Conservation (phyloP, 2,797 vertebrate genomes). For the Eidolon dupreanum region DNA sequence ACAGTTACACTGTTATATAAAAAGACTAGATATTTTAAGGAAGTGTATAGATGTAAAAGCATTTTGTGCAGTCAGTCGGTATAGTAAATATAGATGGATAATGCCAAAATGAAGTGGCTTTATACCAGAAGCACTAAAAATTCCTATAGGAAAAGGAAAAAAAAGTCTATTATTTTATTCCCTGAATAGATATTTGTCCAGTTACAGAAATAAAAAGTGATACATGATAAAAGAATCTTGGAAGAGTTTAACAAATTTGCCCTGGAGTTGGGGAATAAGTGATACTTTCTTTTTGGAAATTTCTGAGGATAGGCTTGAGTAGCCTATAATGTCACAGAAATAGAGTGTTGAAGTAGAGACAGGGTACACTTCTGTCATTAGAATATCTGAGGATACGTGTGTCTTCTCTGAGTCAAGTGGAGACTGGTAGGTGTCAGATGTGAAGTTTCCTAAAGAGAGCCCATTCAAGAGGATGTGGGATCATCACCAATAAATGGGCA, state of each 20-base stretch:
- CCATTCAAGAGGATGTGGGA: not conserved
- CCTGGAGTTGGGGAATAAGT: not conserved
- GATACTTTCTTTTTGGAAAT: not conserved
- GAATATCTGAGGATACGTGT: not conserved
- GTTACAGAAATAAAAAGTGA: not conserved
- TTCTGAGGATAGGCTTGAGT: not conserved
- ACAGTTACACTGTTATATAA: not conserved
- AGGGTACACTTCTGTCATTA: not conserved
- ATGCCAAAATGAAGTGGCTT: not conserved
- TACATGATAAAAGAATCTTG: not conserved
- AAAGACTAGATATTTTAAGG: not conserved
- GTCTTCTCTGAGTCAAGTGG: not conserved
- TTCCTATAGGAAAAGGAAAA: not conserved
- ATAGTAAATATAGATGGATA: not conserved
- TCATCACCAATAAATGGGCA: not conserved
- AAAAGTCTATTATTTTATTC: not conserved
- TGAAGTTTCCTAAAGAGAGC: not conserved
- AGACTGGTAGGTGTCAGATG: not conserved
- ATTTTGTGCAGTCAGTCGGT: not conserved
- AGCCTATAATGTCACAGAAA: not conserved
- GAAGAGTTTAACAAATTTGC: not conserved
- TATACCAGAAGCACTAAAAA: not conserved
- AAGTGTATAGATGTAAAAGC: not conserved
- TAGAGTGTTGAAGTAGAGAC: not conserved
- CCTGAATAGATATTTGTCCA: not conserved